Evolutionary conservation across 2,888 invertebrate genomes (phyloP).

Genomic region (Teleogryllus oceanicus): DNA sequence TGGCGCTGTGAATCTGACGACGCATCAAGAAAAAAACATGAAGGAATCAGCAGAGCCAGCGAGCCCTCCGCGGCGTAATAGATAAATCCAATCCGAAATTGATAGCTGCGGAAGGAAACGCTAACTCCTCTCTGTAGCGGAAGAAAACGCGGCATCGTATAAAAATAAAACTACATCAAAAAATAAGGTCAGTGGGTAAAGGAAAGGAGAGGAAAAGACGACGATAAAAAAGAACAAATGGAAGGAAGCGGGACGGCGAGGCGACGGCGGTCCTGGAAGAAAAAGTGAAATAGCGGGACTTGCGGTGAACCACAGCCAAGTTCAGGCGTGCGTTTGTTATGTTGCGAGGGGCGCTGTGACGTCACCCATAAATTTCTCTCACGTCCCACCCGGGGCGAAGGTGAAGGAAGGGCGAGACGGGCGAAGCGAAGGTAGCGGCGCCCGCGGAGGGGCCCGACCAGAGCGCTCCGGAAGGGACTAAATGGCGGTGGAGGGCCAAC

Average conservation of each 20-base stretch:
- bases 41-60: neutral
- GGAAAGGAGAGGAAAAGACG: neutral
- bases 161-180: conserved; percentile 1
- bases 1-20: neutral
- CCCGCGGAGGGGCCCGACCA: too few relatives aligned
- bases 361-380: conserved; percentile 25
- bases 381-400: neutral
- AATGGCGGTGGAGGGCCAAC: too few relatives aligned
- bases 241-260: neutral
- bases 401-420: too few relatives aligned
- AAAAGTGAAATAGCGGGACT: neutral
- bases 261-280: neutral
- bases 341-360: conserved; percentile 27
- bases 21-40: neutral
- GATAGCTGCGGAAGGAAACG: neutral
- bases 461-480: too few relatives aligned
- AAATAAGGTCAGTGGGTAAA: neutral
- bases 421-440: neutral
- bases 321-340: conserved; percentile 27
- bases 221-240: conserved; percentile 9
- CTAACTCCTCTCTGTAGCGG: conserved; percentile 1
- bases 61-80: neutral
- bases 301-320: conserved; percentile 18
- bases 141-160: neutral
- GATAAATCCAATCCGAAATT: neutral